Conservation (phyloP, 2,797 vertebrate genomes). For the Periparus ater region DNA sequence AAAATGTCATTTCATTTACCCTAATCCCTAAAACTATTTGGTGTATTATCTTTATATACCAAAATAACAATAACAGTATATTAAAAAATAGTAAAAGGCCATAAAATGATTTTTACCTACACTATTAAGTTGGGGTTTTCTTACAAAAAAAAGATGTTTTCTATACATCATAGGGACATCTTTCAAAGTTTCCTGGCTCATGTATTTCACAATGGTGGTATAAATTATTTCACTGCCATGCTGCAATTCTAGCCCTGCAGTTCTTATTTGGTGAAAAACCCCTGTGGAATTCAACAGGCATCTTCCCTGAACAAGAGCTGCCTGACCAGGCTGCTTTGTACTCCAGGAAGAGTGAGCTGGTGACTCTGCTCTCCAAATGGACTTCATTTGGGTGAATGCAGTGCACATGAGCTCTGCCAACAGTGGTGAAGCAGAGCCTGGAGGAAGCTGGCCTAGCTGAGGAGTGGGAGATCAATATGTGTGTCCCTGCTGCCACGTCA, state of each 20-base stretch:
- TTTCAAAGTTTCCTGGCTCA: background rate
- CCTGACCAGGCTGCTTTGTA: background rate
- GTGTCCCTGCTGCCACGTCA: background rate
- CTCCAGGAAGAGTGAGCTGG: fast-evolving
- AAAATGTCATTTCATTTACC: background rate
- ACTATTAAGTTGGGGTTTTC: background rate
- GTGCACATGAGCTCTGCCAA: background rate
- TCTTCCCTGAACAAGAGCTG: background rate
- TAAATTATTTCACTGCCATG: background rate
- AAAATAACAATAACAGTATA: background rate
- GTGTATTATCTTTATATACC: background rate
- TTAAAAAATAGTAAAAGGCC: background rate
- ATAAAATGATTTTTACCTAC: background rate
- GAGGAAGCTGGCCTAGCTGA: background rate
- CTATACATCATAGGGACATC: background rate
- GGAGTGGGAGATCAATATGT: background rate
- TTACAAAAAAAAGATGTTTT: background rate
- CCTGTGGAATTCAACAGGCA: background rate
- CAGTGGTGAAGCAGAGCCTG: background rate
- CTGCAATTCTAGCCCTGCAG: background rate
- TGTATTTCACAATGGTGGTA: background rate
- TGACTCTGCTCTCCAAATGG: background rate
- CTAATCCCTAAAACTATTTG: background rate
- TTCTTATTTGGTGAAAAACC: background rate
- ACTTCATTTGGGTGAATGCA: background rate